Conservation (phyloP, 2,888 invertebrate genomes). For the Dascillus cervinus region DNA sequence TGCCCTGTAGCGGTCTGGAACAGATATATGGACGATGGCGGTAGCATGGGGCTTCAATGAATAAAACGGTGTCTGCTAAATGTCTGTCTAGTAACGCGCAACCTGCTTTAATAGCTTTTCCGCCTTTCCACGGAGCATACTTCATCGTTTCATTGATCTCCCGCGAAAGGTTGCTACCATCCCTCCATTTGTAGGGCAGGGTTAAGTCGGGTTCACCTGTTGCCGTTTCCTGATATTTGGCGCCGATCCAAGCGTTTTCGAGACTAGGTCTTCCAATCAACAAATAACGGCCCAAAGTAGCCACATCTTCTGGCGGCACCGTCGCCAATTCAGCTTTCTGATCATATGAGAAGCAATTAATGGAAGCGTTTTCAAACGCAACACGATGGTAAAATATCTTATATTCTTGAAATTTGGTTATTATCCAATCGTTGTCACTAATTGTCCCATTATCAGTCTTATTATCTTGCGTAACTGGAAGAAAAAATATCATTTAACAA, state of each 20-base stretch:
- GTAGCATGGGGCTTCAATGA: constrained; percentile 46
- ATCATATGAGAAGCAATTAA: constrained; percentile 1
- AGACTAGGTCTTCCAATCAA: constrained; percentile 47
- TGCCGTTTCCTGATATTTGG: too few relatives aligned
- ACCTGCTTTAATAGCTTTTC: constrained; percentile 31
- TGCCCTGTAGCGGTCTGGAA: constrained; percentile 26
- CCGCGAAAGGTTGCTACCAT: too few relatives aligned
- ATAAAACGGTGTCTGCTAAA: constrained; percentile 41
- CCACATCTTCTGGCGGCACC: not conserved
- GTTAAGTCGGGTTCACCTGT: too few relatives aligned
- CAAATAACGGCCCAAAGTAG: constrained; percentile 42
- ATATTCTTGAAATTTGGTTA: constrained; percentile 1
- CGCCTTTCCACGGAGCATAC: constrained; percentile 9
- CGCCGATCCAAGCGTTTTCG: constrained; percentile 49
- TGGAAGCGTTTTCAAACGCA: not conserved
- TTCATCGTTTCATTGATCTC: not conserved
- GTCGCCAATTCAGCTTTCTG: constrained; percentile 3
- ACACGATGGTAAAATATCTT: constrained; percentile 5
- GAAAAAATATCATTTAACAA: too few relatives aligned
- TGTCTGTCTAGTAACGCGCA: constrained; percentile 48
- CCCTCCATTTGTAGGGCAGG: too few relatives aligned
- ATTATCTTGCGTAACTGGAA: too few relatives aligned
- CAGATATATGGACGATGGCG: constrained; percentile 48
- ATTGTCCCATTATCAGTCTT: too few relatives aligned
- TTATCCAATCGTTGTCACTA: too few relatives aligned